Evolutionary conservation across 2,888 invertebrate genomes (phyloP).

Genomic region (Lasioglossum oenotherae): DNA sequence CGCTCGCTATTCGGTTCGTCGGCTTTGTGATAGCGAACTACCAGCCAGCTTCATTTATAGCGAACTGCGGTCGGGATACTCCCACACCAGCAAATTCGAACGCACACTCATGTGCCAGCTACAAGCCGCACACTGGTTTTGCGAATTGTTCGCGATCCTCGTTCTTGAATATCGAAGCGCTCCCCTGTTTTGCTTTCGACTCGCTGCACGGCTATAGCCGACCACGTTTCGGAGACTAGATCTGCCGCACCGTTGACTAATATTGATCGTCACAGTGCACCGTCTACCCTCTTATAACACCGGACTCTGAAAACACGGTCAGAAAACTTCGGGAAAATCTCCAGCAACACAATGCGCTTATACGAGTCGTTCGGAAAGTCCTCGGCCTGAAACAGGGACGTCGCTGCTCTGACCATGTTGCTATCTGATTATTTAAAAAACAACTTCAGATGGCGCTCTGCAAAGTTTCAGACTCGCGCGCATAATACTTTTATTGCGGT

Average conservation of each 20-base stretch:
- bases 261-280: background rate
- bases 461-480: too few relatives aligned
- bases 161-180: background rate
- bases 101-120: background rate
- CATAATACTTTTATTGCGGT: too few relatives aligned
- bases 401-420: too few relatives aligned
- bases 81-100: background rate
- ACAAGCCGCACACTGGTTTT: background rate
- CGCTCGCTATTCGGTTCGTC: background rate
- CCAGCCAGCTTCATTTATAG: constrained; percentile 4
- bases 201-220: background rate
- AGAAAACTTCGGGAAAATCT: background rate
- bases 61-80: constrained; percentile 4
- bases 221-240: background rate
- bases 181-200: background rate
- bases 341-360: background rate
- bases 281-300: background rate
- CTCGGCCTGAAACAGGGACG: too few relatives aligned
- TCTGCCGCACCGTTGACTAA: background rate
- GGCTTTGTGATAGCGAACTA: background rate
- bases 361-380: too few relatives aligned
- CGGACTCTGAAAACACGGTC: background rate
- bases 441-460: too few relatives aligned
- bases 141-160: constrained; percentile 7
- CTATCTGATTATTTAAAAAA: too few relatives aligned